Evolutionary conservation across 2,113 vertebrate species (phyloP).

Genomic region (Nansenia antarctica): DNA sequence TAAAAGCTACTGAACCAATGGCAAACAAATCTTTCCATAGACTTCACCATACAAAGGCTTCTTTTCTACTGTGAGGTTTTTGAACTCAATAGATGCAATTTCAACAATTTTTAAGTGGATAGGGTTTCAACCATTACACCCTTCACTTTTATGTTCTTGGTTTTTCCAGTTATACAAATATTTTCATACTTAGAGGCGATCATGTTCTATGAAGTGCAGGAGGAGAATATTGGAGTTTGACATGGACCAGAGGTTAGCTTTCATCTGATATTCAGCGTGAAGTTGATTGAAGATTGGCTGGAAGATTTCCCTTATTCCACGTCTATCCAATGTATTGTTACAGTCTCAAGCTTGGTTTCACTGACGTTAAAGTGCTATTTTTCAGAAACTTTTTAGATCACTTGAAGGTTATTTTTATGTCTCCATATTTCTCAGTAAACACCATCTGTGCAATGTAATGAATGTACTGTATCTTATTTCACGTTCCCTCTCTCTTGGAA

Average conservation of each 20-base stretch:
- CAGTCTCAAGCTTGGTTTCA: background rate
- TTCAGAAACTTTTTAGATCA: background rate
- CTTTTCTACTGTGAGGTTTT: constrained; percentile 2
- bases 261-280: constrained; percentile 20
- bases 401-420: background rate
- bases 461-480: too few relatives aligned
- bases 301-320: constrained; percentile 7
- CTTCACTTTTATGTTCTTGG: constrained; percentile 7
- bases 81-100: background rate
- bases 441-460: constrained; percentile 24
- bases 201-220: constrained; percentile 15
- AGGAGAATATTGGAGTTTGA: constrained; percentile 29
- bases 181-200: constrained; percentile 24
- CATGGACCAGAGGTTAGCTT: constrained; percentile 8
- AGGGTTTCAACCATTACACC: constrained; percentile 15
- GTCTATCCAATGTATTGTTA: background rate
- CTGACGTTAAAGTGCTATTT: background rate
- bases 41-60: constrained; percentile 16
- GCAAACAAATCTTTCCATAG: constrained; percentile 27
- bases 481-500: too few relatives aligned
- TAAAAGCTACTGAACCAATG: constrained; percentile 15
- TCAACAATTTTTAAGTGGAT: constrained; percentile 7
- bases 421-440: constrained; percentile 11
- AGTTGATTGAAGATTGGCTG: constrained; percentile 25
- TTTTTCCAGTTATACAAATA: constrained; percentile 33